phyloP scores from a whole-genome alignment of 2,797 vertebrate species.

The Brotula barbata region DNA sequence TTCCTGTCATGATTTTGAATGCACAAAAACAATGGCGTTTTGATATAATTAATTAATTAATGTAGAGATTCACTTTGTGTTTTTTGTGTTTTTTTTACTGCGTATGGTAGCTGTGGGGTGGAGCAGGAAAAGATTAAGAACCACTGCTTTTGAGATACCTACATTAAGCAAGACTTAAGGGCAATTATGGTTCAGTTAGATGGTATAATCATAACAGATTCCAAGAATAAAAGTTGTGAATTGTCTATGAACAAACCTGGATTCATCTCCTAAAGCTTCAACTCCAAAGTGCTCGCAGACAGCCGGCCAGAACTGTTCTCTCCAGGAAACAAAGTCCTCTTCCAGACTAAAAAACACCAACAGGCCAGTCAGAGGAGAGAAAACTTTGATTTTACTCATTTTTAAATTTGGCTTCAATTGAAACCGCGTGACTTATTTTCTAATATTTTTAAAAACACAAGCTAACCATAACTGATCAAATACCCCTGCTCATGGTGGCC shows the following conservation, averaged over 20 bases:
- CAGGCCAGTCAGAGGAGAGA: background rate
- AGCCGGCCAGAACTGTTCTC: slow-evolving; percentile 98
- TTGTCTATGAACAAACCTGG: slow-evolving; percentile 79
- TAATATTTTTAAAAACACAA: too few species aligned
- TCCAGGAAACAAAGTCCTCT: slow-evolving; percentile 97
- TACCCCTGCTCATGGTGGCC: too few species aligned
- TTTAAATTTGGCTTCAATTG: background rate
- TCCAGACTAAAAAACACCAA: slow-evolving; percentile 82
- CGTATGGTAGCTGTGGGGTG: too few species aligned
- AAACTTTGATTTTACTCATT: background rate
- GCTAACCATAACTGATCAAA: too few species aligned
- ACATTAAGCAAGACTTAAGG: too few species aligned
- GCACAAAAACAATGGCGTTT: background rate
- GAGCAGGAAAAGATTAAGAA: too few species aligned
- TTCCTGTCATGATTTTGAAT: background rate
- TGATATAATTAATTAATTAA: background rate
- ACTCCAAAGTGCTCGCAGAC: slow-evolving; percentile 97
- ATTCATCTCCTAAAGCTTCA: slow-evolving; percentile 94
- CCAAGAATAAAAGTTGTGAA: background rate
- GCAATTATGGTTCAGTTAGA: too few species aligned
- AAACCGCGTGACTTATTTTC: too few species aligned
- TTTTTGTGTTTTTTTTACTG: too few species aligned
- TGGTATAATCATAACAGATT: too few species aligned
- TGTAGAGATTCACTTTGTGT: too few species aligned
- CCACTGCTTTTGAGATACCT: too few species aligned